phyloP scores from a whole-genome alignment of 1,140 invertebrate genomes.

The Laupala kohalensis region DNA sequence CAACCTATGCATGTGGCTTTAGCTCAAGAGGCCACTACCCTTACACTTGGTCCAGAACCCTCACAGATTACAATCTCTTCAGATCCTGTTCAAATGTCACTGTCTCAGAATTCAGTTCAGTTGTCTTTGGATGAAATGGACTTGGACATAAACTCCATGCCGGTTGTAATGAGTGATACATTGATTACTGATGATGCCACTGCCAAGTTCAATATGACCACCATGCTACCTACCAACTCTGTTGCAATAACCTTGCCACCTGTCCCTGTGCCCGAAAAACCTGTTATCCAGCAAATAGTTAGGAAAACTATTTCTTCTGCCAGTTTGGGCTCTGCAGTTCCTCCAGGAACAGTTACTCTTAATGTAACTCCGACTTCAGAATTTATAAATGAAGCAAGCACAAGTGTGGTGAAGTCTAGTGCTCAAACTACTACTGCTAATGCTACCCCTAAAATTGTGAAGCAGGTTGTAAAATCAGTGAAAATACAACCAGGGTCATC shows the following conservation, averaged over 20 bases:
- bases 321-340: not conserved
- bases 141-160: constrained; percentile 59
- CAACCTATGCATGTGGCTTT: constrained; percentile 15
- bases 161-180: constrained; percentile 44
- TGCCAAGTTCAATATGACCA: not conserved
- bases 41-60: not conserved
- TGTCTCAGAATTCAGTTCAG: not conserved
- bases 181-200: constrained; percentile 21
- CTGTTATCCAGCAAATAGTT: not conserved
- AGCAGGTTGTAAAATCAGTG: not conserved
- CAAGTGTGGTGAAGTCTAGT: not conserved
- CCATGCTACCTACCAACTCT: constrained; percentile 1
- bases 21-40: not conserved
- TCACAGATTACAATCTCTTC: not conserved
- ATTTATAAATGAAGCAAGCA: not conserved
- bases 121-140: constrained; percentile 35
- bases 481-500: not conserved
- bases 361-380: not conserved
- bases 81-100: not conserved
- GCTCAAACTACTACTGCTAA: not conserved
- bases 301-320: not conserved
- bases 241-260: constrained; percentile 1
- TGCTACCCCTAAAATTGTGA: not conserved
- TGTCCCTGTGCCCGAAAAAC: not conserved
- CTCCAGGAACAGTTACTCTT: not conserved